Evolutionary conservation across 2,888 invertebrate species (phyloP).

Genomic region (Zele albiditarsus): DNA sequence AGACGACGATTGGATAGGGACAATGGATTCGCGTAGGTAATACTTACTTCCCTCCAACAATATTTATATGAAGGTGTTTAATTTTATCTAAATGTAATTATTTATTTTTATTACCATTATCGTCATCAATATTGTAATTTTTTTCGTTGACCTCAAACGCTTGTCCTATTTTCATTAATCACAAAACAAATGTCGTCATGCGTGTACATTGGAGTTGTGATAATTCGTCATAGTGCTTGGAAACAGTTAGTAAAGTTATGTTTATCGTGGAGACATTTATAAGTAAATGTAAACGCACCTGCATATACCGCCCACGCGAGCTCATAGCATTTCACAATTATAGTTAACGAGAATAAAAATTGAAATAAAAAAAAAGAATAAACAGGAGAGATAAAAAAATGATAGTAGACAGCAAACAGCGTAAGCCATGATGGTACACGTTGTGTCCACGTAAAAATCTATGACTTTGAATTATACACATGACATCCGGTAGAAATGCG

Average conservation of each 20-base stretch:
- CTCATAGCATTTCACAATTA: conserved; percentile 17
- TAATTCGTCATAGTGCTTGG: neutral
- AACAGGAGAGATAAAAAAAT: conserved; percentile 3
- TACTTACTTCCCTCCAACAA: conserved; percentile 17
- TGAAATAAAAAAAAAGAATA: neutral
- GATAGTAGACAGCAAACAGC: neutral
- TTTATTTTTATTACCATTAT: conserved; percentile 7
- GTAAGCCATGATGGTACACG: neutral
- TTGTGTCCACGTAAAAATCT: conserved; percentile 31
- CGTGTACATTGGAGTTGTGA: neutral
- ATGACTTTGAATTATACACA: conserved; percentile 24
- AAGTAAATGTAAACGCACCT: conserved; percentile 28
- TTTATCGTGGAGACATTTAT: neutral
- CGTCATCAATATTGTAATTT: neutral
- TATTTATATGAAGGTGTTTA: conserved; percentile 28
- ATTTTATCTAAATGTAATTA: neutral
- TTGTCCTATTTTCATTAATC: neutral
- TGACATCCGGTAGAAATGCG: conserved; percentile 4
- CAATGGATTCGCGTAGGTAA: conserved; percentile 45
- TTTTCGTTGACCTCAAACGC: neutral
- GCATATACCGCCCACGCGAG: conserved; percentile 36
- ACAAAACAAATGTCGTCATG: neutral
- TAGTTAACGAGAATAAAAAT: conserved; percentile 21
- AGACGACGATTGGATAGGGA: conserved; percentile 31
- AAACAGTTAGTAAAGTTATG: neutral